Evolutionary conservation across 2,888 invertebrate species (phyloP), one percentile per base, ranked within the genome.

Genomic region (Andrena haemorrhoa): DNA sequence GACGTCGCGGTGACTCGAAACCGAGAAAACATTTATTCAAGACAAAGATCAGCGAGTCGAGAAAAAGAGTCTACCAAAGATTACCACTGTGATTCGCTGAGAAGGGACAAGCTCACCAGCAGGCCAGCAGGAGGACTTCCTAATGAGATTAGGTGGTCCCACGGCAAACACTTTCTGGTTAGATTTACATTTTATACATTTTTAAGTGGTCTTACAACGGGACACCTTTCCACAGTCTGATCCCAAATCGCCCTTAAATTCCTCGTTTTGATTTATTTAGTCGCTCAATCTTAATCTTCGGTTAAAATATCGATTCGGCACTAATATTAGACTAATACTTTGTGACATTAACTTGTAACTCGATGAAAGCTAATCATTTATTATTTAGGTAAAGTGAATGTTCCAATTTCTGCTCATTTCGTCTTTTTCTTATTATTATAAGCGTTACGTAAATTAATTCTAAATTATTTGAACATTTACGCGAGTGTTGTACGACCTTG

Each of bases 151-250:
- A 94, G 91, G 90, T 87, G 89, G 82, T 86, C 88, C 88, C 89
- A 86, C 90, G 92, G 92, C 92, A 92, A 92, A 92, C 93, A 93
- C 93, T 92, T 91, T 92, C 88, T 77, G 90, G 91, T 91, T 91
- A 91, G 91, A 93, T 93, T 93, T 93, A 92, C 93, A 93, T 93
- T 93, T 93, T 92, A 92, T 93, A 93, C 92, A 93, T 93, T 93
- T 93, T 93, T 93, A 93, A 93, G 92, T 86, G 91, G 86, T 87
- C 89, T 87, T 88, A 88, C 80, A 64, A 72, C 79, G 49, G 71
- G 64, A 64, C 66, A 71, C 66, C 51, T 75, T 35, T 33, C 8
- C 72, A 35, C 60, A 72, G 60, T 75, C 71, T 76, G 56, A 74
- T 75, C 76, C 56, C 58, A 66, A 87, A 75, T 76, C 33, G 51